Conservation (phyloP, 2,888 invertebrate genomes). For the Tipula confusa region DNA sequence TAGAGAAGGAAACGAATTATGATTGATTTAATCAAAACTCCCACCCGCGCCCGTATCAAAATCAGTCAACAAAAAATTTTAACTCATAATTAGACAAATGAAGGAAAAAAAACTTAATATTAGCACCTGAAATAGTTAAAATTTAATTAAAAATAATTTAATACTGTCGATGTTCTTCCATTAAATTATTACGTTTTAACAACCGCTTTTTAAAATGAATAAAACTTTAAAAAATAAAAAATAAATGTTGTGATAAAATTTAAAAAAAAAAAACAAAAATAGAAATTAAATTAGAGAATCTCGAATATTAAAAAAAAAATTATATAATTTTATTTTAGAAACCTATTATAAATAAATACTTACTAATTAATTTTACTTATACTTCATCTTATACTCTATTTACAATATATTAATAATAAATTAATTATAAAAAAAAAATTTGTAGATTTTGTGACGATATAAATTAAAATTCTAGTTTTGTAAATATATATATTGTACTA, state of each 20-base stretch:
- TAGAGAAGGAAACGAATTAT: neutral
- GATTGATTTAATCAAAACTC: slow-evolving; percentile 7
- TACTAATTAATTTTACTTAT: neutral
- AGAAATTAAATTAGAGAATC: slow-evolving; percentile 21
- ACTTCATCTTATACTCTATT: neutral
- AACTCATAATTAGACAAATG: neutral
- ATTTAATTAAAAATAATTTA: slow-evolving; percentile 9
- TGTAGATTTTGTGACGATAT: neutral
- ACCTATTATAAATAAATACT: neutral
- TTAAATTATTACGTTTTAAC: neutral
- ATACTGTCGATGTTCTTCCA: slow-evolving; percentile 20
- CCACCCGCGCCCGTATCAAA: neutral
- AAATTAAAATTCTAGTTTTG: neutral
- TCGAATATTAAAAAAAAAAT: neutral
- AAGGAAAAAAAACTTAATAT: neutral
- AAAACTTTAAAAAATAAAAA: neutral
- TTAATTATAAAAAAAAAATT: neutral
- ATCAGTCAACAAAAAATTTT: neutral
- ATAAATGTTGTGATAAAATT: slow-evolving; percentile 9
- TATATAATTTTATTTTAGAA: neutral
- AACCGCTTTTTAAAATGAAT: neutral
- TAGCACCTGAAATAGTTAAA: slow-evolving; percentile 13
- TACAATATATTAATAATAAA: neutral
- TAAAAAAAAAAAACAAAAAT: neutral
- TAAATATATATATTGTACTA: neutral